Percentiles rank a stretch among this genome's conserved stretches.
Evolutionary conservation across 2,888 invertebrate genomes (phyloP).

Genomic region (Piscicola geometra): DNA sequence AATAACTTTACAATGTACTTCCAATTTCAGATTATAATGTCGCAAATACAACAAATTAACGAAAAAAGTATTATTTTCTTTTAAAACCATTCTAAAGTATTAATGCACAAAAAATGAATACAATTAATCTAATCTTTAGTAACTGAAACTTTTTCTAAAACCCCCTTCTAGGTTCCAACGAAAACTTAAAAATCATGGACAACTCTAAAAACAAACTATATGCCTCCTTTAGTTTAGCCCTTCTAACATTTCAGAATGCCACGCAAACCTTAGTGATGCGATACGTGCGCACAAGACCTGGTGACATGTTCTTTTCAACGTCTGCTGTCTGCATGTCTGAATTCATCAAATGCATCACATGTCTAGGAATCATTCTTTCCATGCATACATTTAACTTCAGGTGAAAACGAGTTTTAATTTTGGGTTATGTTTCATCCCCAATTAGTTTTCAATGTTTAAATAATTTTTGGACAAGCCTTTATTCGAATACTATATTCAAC

Average conservation of each 20-base stretch:
- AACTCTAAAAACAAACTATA: not conserved
- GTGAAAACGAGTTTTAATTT: too few species aligned
- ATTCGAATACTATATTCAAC: not conserved
- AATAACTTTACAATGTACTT: too few species aligned
- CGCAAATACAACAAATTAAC: too few species aligned
- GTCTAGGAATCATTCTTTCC: conserved; percentile 66
- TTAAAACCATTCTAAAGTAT: too few species aligned
- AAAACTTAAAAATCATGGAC: too few species aligned
- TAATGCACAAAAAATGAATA: too few species aligned
- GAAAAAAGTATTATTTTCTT: too few species aligned
- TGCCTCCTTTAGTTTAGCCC: conserved; percentile 77
- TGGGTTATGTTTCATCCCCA: too few species aligned
- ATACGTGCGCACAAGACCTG: conserved; percentile 78
- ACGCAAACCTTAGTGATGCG: conserved; percentile 90
- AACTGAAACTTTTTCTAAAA: too few species aligned
- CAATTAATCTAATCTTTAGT: too few species aligned
- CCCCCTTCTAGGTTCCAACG: too few species aligned
- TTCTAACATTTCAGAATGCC: conserved; percentile 93
- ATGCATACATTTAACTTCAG: conserved; percentile 60
- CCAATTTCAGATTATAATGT: too few species aligned
- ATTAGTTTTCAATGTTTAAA: not conserved
- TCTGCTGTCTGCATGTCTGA: conserved; percentile 93
- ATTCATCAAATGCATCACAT: conserved; percentile 76
- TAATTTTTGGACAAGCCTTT: not conserved
- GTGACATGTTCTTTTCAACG: conserved; percentile 82